Conservation (phyloP, 2,888 invertebrate species). For the Ypsolopha sequella region DNA sequence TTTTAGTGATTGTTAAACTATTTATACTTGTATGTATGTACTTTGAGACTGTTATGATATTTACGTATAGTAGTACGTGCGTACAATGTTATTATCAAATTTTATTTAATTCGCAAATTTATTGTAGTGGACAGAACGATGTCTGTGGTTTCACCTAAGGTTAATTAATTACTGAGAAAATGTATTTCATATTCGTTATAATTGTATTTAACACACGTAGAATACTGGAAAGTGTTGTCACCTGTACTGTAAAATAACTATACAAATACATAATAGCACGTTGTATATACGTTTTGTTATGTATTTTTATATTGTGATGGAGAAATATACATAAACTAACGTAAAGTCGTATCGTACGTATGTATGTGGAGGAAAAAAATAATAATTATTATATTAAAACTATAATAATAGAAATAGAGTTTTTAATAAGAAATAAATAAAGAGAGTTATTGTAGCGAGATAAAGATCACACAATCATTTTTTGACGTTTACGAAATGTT, state of each 20-base stretch:
- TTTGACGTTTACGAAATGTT: constrained; percentile 38
- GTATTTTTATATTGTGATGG: constrained; percentile 37
- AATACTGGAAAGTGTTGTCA: constrained; percentile 1
- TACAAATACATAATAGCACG: constrained; percentile 20
- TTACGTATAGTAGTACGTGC: constrained; percentile 63
- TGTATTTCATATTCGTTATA: constrained; percentile 3
- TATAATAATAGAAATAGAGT: constrained; percentile 68
- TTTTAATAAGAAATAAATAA: constrained; percentile 69
- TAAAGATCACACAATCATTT: constrained; percentile 52
- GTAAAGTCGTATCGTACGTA: constrained; percentile 38
- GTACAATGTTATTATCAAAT: constrained; percentile 58
- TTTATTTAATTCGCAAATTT: constrained; percentile 54
- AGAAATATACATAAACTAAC: constrained; percentile 44
- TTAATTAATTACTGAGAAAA: neutral
- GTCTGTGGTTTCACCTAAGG: constrained; percentile 31
- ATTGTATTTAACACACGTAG: constrained; percentile 6
- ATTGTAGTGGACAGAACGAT: constrained; percentile 14
- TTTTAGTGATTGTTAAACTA: constrained; percentile 54
- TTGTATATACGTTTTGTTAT: constrained; percentile 24
- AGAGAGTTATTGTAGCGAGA: constrained; percentile 54
- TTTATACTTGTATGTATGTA: constrained; percentile 65
- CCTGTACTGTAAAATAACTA: neutral
- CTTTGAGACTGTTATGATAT: constrained; percentile 67
- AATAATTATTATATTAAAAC: constrained; percentile 63
- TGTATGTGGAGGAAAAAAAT: constrained; percentile 65